phyloP scores from a whole-genome alignment of 1,140 invertebrate species.

The Drosophila hydei region DNA sequence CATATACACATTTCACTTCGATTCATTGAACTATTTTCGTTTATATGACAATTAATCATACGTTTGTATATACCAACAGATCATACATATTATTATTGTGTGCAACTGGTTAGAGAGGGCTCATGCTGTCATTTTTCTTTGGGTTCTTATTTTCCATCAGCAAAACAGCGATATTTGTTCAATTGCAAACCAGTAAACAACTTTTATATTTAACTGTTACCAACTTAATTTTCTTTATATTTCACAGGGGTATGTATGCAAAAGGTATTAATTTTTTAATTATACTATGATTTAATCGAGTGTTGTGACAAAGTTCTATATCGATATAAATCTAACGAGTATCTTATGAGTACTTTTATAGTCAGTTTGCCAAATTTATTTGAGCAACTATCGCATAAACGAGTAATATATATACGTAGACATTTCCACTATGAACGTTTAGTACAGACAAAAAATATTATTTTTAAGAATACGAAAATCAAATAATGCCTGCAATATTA shows the following conservation, averaged over 20 bases:
- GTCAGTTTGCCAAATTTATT: neutral
- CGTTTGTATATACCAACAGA: conserved; percentile 36
- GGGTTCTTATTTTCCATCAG: conserved; percentile 5
- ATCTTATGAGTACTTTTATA: neutral
- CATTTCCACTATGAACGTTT: neutral
- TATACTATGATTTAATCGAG: conserved; percentile 46
- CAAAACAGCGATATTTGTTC: conserved; percentile 1
- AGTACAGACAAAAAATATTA: too few relatives aligned
- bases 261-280: conserved; percentile 43
- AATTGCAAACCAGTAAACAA: neutral
- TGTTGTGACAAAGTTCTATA: conserved; percentile 3
- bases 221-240: conserved; percentile 6
- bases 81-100: conserved; percentile 32
- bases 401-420: neutral
- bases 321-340: conserved; percentile 14
- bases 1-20: conserved; percentile 16
- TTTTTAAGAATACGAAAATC: too few relatives aligned
- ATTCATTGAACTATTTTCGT: conserved; percentile 15
- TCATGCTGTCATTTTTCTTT: conserved; percentile 5
- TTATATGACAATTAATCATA: conserved; percentile 22
- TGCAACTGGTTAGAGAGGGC: conserved; percentile 28
- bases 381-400: neutral
- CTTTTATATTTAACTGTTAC: conserved; percentile 14
- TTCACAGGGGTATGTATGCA: conserved; percentile 11
- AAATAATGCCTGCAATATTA: too few relatives aligned